Base-by-base conservation (phyloP, 2,888 invertebrate species). In the Camponotus fellah region DNA sequence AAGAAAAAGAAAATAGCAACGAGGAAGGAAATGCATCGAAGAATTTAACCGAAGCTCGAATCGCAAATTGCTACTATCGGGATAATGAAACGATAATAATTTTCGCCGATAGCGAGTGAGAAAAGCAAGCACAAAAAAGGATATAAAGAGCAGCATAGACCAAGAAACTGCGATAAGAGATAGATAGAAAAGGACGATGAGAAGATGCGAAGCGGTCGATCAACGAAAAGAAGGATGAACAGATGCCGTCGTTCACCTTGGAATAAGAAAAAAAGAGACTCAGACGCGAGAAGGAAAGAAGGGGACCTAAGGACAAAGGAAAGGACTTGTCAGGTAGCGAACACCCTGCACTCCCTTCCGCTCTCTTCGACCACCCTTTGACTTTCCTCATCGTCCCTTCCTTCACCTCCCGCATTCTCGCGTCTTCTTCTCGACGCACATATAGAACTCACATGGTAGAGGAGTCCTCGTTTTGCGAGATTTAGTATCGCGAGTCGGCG, bases 301-400 rank as follows among this genome's bases (percentile, higher is more conserved):
- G 32, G 75, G 85, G 88, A 87, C 84, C 86, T 88, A 88, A 86
- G 89, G 91, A 92, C 92, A 92, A 92, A 92, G 91, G 90, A 91
- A 92, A 90, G 90, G 90, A 91, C 91, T 90, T 89, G 92, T 90
- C 91, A 91, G 92, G 91, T 92, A 91, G 91, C 91, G 86, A 82
- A 88, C 87, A 88, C 86, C 86, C 86, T 83, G 85, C 86, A 26
- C 56, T 69, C 77, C 86, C 88, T 84, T 85, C 85, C 85, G 81
- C 83, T 83, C 84, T 84, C 80, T 86, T 84, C 83, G 60, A 82
- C 68, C 49, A 83, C 82, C 87, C 84, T 69, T 85, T 77, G 79
- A 72, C 85, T 82, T 76, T 69, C 77, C 72, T 66, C 43, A n/a
- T 34, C 60, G 74, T 34, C 69, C 82, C 65, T 72, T 58, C 58